A percentile compares a stretch with the other conserved stretches of the same genome.
These are phyloP conservation scores for Machimus atricapillus DNA, from an alignment of 2,888 invertebrate species.

Conservation along the genomic window DNA sequence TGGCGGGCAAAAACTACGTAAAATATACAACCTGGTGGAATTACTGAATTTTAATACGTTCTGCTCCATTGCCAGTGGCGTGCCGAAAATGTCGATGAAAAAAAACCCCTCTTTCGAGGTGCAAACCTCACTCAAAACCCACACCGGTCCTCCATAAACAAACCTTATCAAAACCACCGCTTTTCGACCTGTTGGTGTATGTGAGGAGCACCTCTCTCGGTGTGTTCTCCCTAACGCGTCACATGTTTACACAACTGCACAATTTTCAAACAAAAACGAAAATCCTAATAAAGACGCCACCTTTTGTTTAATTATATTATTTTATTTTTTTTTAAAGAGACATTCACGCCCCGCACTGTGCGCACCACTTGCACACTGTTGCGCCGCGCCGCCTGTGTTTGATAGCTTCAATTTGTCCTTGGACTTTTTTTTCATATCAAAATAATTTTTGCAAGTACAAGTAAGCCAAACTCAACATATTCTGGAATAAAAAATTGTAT, in stretches of 20 bases:
- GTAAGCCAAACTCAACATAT: neutral
- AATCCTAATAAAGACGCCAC: neutral
- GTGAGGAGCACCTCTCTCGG: neutral
- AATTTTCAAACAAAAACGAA: neutral
- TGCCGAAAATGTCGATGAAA: neutral
- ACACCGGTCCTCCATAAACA: neutral
- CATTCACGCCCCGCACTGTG: neutral
- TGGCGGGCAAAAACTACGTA: constrained; percentile 5
- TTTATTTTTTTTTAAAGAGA: neutral
- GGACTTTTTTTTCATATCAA: neutral
- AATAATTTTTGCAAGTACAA: neutral
- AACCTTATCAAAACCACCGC: neutral
- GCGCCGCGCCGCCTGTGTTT: neutral
- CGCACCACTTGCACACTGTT: neutral
- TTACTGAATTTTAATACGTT: neutral
- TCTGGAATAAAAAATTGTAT: neutral
- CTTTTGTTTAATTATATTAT: neutral
- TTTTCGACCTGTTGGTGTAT: neutral
- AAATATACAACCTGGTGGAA: neutral
- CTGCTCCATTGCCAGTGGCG: neutral
- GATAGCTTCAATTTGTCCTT: neutral
- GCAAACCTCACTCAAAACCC: neutral
- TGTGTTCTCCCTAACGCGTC: neutral
- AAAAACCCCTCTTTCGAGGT: neutral
- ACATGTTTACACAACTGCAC: neutral